phyloP scores from a whole-genome alignment of 2,888 invertebrate species.

The Proisotoma minuta region DNA sequence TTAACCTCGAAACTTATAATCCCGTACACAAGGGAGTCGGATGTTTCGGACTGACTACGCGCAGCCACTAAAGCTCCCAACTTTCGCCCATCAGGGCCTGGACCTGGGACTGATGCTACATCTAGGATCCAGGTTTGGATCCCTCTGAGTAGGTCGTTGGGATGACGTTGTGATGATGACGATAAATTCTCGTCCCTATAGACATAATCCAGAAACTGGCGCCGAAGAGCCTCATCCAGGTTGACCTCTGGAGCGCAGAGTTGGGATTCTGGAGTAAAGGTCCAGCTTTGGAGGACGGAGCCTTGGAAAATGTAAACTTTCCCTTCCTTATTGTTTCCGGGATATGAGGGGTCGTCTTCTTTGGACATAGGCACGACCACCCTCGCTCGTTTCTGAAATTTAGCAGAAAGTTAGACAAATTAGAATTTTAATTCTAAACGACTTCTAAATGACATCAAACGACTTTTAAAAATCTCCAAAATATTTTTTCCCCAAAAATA shows the following conservation, averaged over 20 bases:
- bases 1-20: slow-evolving; percentile 37
- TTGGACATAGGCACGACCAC: slow-evolving; percentile 37
- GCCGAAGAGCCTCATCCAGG: slow-evolving; percentile 66
- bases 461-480: too few relatives aligned
- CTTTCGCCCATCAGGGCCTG: slow-evolving; percentile 23
- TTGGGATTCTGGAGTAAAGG: slow-evolving; percentile 55
- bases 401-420: neutral
- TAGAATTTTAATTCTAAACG: neutral
- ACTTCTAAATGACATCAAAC: slow-evolving; percentile 47
- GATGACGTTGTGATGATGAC: too few relatives aligned
- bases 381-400: slow-evolving; percentile 39
- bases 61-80: slow-evolving; percentile 41
- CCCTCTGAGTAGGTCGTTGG: slow-evolving; percentile 34
- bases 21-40: slow-evolving; percentile 39
- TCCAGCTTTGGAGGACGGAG: slow-evolving; percentile 78
- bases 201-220: slow-evolving; percentile 63
- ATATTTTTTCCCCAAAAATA: slow-evolving; percentile 49
- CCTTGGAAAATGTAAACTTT: slow-evolving; percentile 70
- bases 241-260: slow-evolving; percentile 64
- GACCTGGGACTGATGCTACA: slow-evolving; percentile 24
- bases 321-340: slow-evolving; percentile 31
- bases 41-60: slow-evolving; percentile 34
- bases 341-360: slow-evolving; percentile 28
- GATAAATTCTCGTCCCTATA: slow-evolving; percentile 48
- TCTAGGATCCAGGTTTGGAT: slow-evolving; percentile 44